A percentile compares a stretch with the other conserved stretches of the same genome.
phyloP scores from a whole-genome alignment of 1,140 invertebrate species.

The Oryctes rhinoceros region DNA sequence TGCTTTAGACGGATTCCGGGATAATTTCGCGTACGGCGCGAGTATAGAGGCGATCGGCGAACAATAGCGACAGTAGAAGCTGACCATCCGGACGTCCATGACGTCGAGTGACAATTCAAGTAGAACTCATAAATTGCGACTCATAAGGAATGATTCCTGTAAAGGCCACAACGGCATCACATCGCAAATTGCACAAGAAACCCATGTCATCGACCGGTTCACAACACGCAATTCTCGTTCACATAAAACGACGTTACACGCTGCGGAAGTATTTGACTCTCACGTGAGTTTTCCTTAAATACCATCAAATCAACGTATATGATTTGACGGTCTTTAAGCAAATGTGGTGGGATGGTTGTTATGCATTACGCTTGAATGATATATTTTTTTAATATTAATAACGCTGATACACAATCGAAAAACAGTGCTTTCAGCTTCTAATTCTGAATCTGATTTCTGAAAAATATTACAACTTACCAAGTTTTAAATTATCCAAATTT shows the following conservation, averaged over 20 bases:
- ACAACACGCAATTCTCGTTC: slow-evolving; percentile 17
- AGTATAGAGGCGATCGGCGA: neutral
- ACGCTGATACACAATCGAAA: too few relatives aligned
- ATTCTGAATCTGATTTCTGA: too few relatives aligned
- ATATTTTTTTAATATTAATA: too few relatives aligned
- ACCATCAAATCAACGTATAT: too few relatives aligned
- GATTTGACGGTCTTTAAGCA: too few relatives aligned
- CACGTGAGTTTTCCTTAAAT: too few relatives aligned
- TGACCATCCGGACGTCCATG: slow-evolving; percentile 12
- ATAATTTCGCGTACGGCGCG: neutral
- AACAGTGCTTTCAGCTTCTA: too few relatives aligned
- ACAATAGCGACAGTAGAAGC: neutral
- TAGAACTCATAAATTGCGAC: slow-evolving; percentile 34
- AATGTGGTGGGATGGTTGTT: too few relatives aligned
- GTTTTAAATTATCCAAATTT: too few relatives aligned
- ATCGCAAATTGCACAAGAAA: slow-evolving; percentile 26
- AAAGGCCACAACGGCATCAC: slow-evolving; percentile 33
- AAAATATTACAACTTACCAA: too few relatives aligned
- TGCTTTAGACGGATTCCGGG: neutral
- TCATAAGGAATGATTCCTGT: slow-evolving; percentile 38
- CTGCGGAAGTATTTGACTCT: neutral
- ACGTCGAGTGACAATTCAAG: slow-evolving; percentile 39
- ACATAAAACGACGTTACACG: neutral
- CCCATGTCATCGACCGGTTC: slow-evolving; percentile 30
- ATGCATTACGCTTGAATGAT: too few relatives aligned